Conservation (phyloP, 2,113 vertebrate genomes). For the Corvus hawaiiensis region DNA sequence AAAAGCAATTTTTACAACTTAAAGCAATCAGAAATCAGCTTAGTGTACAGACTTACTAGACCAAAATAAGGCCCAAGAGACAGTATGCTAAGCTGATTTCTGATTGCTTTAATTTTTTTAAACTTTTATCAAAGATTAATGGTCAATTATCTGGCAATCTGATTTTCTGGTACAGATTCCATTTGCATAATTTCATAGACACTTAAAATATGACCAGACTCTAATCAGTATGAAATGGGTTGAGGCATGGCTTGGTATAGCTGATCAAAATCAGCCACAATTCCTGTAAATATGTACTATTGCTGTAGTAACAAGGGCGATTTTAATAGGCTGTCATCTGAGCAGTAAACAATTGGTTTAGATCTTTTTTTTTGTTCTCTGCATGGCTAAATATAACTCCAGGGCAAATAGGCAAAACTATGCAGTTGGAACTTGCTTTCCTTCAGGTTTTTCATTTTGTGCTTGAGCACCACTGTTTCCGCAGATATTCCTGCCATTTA, state of each 20-base stretch:
- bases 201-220: conserved; percentile 56
- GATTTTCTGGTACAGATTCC: conserved; percentile 60
- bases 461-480: neutral
- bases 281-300: conserved; percentile 27
- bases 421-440: neutral
- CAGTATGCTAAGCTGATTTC: conserved; percentile 53
- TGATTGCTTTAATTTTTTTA: conserved; percentile 60
- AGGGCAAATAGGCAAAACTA: neutral
- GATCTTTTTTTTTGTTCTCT: neutral
- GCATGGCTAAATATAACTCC: neutral
- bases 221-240: conserved; percentile 56
- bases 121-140: conserved; percentile 68
- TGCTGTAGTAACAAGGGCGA: neutral
- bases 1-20: conserved; percentile 66
- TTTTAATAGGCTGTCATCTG: conserved; percentile 25
- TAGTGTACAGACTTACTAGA: conserved; percentile 50
- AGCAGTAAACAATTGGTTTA: conserved; percentile 27
- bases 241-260: conserved; percentile 18
- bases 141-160: conserved; percentile 65
- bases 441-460: neutral
- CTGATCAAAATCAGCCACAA: conserved; percentile 23
- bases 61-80: conserved; percentile 60
- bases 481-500: neutral
- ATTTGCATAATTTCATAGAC: conserved; percentile 67
- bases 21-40: conserved; percentile 67